A percentile compares a stretch with the other conserved stretches of the same genome.
Conservation (phyloP, 2,113 vertebrate genomes). For the Corvus moneduloides region DNA sequence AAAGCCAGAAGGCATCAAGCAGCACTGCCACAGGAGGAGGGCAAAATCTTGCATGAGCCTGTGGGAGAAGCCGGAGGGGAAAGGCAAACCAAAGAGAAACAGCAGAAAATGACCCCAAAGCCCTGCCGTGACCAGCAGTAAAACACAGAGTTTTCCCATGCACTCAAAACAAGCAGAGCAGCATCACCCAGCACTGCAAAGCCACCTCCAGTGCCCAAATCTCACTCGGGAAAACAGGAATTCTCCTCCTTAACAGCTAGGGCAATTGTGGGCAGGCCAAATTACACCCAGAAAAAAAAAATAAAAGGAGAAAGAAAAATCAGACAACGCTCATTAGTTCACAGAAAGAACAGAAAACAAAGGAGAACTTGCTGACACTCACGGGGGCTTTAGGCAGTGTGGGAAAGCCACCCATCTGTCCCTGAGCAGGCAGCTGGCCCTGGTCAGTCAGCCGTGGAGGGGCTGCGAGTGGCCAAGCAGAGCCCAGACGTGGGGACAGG, state of each 20-base stretch:
- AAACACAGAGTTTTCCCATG: background rate
- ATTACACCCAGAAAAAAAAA: background rate
- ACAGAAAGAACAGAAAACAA: slow-evolving; percentile 25
- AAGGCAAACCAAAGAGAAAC: background rate
- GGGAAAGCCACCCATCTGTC: background rate
- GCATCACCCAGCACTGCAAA: background rate
- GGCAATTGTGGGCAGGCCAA: background rate
- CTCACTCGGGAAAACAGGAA: background rate
- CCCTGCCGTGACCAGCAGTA: fast-evolving
- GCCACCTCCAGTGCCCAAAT: background rate
- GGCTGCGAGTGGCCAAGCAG: fast-evolving
- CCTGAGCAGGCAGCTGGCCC: background rate
- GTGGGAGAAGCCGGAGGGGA: background rate
- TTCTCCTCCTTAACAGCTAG: background rate
- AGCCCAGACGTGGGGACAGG: background rate
- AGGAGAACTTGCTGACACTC: background rate
- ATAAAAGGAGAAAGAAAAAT: background rate
- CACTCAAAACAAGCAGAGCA: fast-evolving
- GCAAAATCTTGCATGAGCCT: background rate
- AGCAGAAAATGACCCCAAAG: background rate
- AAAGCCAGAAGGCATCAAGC: background rate
- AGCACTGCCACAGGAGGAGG: background rate
- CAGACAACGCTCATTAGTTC: background rate
- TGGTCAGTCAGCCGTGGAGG: background rate
- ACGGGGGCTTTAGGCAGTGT: background rate